Percentiles rank a stretch among this genome's conserved stretches.
phyloP scores from a whole-genome alignment of 2,888 invertebrate species.

The Papilio elwesi region DNA sequence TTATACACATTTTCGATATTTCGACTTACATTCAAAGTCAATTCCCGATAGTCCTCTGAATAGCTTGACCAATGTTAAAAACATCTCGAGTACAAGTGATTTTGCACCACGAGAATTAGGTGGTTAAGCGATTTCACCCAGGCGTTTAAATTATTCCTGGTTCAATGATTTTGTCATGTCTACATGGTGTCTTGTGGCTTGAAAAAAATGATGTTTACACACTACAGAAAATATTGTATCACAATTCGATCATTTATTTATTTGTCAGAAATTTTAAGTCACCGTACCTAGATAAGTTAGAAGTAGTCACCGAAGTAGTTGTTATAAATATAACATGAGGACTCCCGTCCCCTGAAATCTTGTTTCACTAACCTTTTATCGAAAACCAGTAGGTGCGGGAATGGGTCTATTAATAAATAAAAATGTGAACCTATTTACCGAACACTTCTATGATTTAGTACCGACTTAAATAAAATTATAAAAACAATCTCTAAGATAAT shows the following conservation, averaged over 20 bases:
- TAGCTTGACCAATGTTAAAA: slow-evolving; percentile 34
- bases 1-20: slow-evolving; percentile 80
- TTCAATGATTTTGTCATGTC: background rate
- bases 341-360: background rate
- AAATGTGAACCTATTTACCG: background rate
- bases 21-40: slow-evolving; percentile 51
- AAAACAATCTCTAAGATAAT: slow-evolving; percentile 28
- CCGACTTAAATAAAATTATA: slow-evolving; percentile 7
- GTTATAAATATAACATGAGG: no score
- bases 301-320: no score
- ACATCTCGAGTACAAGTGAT: background rate
- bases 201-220: no score
- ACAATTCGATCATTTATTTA: no score
- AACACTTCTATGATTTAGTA: slow-evolving; percentile 5
- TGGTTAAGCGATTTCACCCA: background rate
- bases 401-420: background rate
- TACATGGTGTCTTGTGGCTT: no score
- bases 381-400: background rate
- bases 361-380: background rate
- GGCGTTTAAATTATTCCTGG: background rate
- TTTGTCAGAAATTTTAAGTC: no score
- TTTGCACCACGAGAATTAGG: background rate
- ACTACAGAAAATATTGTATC: no score
- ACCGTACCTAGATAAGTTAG: no score
- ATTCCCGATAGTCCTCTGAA: slow-evolving; percentile 42